A percentile compares a stretch with the other conserved stretches of the same genome.
These are phyloP conservation scores for Ispidina lecontei DNA, from an alignment of 2,797 vertebrate species.

Conservation along the genomic window DNA sequence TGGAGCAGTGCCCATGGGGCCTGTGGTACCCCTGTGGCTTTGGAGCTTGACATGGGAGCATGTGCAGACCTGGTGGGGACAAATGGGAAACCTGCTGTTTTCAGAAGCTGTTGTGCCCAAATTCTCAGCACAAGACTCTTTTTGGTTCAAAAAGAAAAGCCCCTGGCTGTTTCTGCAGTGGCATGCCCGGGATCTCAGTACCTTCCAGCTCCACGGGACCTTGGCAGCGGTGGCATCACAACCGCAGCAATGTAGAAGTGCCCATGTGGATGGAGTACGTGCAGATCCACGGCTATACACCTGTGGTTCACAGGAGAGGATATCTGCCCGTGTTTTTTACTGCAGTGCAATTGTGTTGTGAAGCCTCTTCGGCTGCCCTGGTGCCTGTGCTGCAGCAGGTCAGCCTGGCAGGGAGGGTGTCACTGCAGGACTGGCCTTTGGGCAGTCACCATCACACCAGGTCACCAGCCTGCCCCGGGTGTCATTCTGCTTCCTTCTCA, in stretches of 20 bases:
- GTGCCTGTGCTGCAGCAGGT: neutral
- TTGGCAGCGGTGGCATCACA: fast-evolving
- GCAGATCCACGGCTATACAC: fast-evolving
- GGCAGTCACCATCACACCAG: fast-evolving
- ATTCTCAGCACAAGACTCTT: neutral
- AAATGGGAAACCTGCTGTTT: neutral
- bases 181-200: fast-evolving
- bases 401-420: neutral
- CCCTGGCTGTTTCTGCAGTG: neutral
- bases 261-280: fast-evolving
- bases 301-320: neutral
- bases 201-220: fast-evolving
- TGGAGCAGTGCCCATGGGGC: neutral
- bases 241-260: fast-evolving
- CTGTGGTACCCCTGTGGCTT: fast-evolving
- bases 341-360: neutral
- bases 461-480: neutral
- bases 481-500: neutral
- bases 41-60: neutral
- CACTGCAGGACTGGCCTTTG: neutral
- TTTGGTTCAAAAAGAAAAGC: fast-evolving
- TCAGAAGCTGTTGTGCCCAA: fast-evolving
- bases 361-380: neutral
- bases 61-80: fast-evolving
- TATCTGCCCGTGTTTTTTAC: neutral